These are phyloP conservation scores for Tragelaphus oryx DNA, from an alignment of 2,797 vertebrate species.

Conservation along the genomic window DNA sequence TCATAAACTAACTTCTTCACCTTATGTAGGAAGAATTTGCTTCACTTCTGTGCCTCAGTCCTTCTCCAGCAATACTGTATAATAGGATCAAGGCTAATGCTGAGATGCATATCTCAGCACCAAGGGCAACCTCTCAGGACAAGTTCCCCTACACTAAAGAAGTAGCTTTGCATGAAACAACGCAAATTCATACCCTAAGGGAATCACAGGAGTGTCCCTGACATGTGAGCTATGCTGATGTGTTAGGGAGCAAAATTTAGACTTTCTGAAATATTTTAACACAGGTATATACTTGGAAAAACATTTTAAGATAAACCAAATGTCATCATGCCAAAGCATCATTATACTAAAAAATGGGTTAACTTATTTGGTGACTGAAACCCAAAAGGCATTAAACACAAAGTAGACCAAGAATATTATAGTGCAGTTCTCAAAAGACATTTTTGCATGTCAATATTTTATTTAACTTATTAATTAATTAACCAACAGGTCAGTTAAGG, in stretches of 20 bases:
- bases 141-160: neutral
- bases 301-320: neutral
- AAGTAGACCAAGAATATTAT: neutral
- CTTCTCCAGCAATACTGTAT: neutral
- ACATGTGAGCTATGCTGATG: neutral
- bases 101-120: rapidly evolving
- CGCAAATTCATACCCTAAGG: neutral
- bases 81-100: neutral
- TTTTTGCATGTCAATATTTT: neutral
- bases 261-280: neutral
- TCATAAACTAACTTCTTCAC: neutral
- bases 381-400: neutral
- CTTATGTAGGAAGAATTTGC: neutral
- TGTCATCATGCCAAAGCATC: neutral
- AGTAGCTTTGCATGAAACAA: neutral
- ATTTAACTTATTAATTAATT: neutral
- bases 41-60: neutral
- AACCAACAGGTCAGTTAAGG: neutral
- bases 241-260: neutral
- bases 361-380: neutral
- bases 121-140: neutral
- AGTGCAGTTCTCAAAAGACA: neutral
- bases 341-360: neutral
- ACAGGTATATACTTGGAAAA: neutral
- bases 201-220: neutral